Evolutionary conservation across 2,888 invertebrate species (phyloP).

Genomic region (Drosophila greeni): DNA sequence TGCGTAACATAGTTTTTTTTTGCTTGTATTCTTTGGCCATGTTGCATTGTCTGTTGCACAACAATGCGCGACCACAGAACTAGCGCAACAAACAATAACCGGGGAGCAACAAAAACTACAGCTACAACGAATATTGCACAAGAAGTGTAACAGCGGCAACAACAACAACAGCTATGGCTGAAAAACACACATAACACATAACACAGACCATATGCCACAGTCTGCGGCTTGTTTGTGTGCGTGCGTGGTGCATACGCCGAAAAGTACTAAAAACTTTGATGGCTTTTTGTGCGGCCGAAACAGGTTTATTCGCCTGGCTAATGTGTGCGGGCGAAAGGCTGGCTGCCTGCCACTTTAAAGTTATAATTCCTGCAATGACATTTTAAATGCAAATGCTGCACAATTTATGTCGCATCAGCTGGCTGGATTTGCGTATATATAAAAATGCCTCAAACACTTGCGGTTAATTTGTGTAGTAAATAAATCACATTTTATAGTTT

Average conservation of each 20-base stretch:
- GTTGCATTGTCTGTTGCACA: conserved; percentile 58
- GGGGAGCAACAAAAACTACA: conserved; percentile 20
- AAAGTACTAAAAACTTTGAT: conserved; percentile 37
- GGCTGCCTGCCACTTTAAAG: conserved; percentile 49
- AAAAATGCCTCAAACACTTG: conserved; percentile 31
- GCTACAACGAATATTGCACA: conserved; percentile 41
- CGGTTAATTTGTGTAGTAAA: conserved; percentile 56
- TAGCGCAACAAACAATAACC: conserved; percentile 61
- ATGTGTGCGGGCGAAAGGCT: conserved; percentile 19
- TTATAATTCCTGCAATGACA: conserved; percentile 45
- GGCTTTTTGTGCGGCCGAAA: conserved; percentile 35
- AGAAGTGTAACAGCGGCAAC: conserved; percentile 27
- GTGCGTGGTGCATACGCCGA: conserved; percentile 3
- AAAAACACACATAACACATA: conserved; percentile 26
- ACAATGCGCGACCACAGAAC: conserved; percentile 67
- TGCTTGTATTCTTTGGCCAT: conserved; percentile 6
- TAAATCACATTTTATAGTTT: conserved; percentile 55
- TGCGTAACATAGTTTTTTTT: conserved; percentile 42
- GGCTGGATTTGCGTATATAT: conserved; percentile 19
- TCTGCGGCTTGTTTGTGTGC: conserved; percentile 37
- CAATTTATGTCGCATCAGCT: conserved; percentile 46
- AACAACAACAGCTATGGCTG: background rate
- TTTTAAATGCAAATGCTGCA: conserved; percentile 46
- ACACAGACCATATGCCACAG: conserved; percentile 45
- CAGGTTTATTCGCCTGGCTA: conserved; percentile 32